phyloP scores from a whole-genome alignment of 2,888 invertebrate species.

The Xylophagus ater region DNA sequence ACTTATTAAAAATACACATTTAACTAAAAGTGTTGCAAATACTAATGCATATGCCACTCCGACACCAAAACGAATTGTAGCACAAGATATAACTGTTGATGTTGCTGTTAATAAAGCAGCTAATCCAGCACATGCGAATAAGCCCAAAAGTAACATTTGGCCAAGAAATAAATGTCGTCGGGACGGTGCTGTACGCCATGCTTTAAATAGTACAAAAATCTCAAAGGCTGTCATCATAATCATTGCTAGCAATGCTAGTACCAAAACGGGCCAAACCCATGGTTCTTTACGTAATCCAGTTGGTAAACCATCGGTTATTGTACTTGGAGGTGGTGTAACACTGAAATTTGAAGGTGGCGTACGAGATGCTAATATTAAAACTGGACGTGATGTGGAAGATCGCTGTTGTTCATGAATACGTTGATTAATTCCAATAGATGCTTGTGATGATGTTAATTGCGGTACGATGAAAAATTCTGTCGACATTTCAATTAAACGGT shows the following conservation, averaged over 20 bases:
- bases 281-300: conserved; percentile 57
- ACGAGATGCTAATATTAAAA: conserved; percentile 26
- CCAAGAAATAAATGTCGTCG: conserved; percentile 78
- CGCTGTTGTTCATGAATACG: conserved; percentile 20
- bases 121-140: conserved; percentile 70
- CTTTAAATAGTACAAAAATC: conserved; percentile 76
- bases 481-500: conserved; percentile 60
- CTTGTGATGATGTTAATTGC: conserved; percentile 38
- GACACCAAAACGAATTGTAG: conserved; percentile 68
- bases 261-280: conserved; percentile 85
- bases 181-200: conserved; percentile 71
- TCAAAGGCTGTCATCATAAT: conserved; percentile 78
- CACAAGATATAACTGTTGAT: conserved; percentile 70
- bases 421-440: conserved; percentile 27
- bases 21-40: conserved; percentile 83
- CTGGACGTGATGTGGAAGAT: conserved; percentile 28
- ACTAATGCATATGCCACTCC: conserved; percentile 76
- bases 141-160: conserved; percentile 72
- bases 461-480: conserved; percentile 76
- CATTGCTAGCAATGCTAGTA: conserved; percentile 74
- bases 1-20: conserved; percentile 86
- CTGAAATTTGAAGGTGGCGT: conserved; percentile 25
- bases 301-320: conserved; percentile 28
- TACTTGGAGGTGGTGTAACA: conserved; percentile 28
- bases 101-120: conserved; percentile 67